Base-by-base conservation (phyloP, 2,888 invertebrate genomes). In the Pammene fasciana region DNA sequence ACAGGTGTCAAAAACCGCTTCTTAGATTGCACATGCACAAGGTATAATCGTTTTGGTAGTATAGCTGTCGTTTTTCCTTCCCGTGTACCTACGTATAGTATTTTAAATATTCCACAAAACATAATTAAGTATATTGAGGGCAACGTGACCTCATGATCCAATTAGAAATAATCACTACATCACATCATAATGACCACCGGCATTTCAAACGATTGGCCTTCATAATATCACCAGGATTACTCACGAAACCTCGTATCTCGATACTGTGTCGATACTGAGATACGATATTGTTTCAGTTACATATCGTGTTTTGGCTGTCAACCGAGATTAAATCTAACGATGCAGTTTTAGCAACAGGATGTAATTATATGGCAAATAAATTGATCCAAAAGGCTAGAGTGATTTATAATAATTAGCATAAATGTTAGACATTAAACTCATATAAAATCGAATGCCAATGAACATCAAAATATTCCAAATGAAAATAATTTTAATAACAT, bases 281-380 rank as follows among this genome's bases (percentile, higher is more conserved):
- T 50, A 50, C 18, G 26, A 50, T 18, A 50, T 18, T 50, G 0
- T 10, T 5, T 26, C 18, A 18, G 18, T 34, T 11, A 52, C 26
- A 18, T 52, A 52, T 50, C 13, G 3, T 26, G 11, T 52, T 52
- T 26, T 50, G 16, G 7, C 9, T 26, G 48, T 10, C 10, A 46
- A 14, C 14, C 7, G 14, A 36, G 14, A 41, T 50, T 18, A 1
- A n/a, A 41, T 52, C 38, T 45, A 52, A 45, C 16, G 34, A 50
- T 50, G 13, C 26, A 41, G 26, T 61, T 43, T 9, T 38, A 46
- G 54, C n/a, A 16, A 57, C 62, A 64, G 62, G 62, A 68, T 64
- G 56, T 26, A 34, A 43, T 57, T n/a, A 14, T 10, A 50, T 16
- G n/a, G 26, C 26, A 13, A 50, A 66, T 14, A 26, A 50, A 57